These are phyloP conservation scores for Tinea semifulvella DNA, from an alignment of 2,888 invertebrate species.

Conservation along the genomic window DNA sequence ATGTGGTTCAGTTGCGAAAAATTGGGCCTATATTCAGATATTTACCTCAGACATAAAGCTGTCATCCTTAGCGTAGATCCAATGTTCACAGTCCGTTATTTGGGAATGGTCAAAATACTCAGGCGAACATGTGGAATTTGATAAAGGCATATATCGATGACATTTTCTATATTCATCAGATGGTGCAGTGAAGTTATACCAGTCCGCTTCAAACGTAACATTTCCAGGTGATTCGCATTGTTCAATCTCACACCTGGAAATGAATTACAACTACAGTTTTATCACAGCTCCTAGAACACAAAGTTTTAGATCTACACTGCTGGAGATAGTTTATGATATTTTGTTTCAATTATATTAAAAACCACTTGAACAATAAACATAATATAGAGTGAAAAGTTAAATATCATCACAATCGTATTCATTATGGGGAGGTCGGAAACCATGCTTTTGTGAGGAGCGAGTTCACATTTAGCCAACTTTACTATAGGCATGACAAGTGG, in stretches of 20 bases:
- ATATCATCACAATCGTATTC: no score
- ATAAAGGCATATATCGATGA: constrained; percentile 21
- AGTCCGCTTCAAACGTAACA: constrained; percentile 18
- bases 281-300: no score
- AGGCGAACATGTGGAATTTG: constrained; percentile 21
- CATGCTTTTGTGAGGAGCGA: no score
- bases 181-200: constrained; percentile 25
- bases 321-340: no score
- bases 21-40: background rate
- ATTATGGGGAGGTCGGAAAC: no score
- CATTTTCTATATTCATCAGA: constrained; percentile 22
- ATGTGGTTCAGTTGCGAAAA: background rate
- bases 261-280: no score
- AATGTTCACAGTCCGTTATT: constrained; percentile 22
- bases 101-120: constrained; percentile 21
- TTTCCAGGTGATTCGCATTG: constrained; percentile 21
- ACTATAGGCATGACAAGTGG: no score
- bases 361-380: no score
- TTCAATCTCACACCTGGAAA: constrained; percentile 26
- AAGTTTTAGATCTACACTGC: no score
- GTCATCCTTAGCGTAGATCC: constrained; percentile 25
- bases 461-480: no score
- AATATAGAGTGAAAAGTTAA: no score
- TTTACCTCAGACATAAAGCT: constrained; percentile 28
- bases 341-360: no score